Evolutionary conservation across 1,140 invertebrate species (phyloP), one percentile per base, ranked within the genome.

Genomic region (Chlorops oryzae): DNA sequence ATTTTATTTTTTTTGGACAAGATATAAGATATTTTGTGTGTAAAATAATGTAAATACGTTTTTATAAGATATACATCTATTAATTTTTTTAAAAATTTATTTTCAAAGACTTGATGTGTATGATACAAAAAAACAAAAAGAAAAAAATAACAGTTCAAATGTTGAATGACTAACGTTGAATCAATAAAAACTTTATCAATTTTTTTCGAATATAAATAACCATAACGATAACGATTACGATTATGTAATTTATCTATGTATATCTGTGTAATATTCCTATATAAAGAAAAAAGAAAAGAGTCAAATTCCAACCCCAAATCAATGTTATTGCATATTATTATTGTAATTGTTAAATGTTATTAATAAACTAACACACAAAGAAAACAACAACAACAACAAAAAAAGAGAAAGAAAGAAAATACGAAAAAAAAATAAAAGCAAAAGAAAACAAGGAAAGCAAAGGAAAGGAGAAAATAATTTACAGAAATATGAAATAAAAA

Each of bases 321-420:
- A n/a, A n/a, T n/a, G n/a, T n/a, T n/a, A 48, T 44, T 51, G 51
- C 21, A 7, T 21, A 50, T 18, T 32, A 32, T 38, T 34, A 48
- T 25, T 25, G 20, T 63, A 62, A 64, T 64, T 64, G 62, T 64
- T 64, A 55, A 62, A 64, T 62, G 62, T 64, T 64, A 54, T 54
- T 57, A 37, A 46, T 34, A 13, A 9, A 32, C 7, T n/a, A 32
- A 32, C 7, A 32, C 7, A 32, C 7, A 7, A 32, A 32, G n/a
- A 32, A 32, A 32, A 32, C 7, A 22, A 56, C 44, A 18, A 58
- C 42, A 50, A 34, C 56, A 49, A 56, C 47, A 57, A 47, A 50
- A 46, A 55, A 52, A 62, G 35, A 58, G 38, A 53, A 23, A 38
- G n/a, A 38, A 15, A 9, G n/a, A n/a, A n/a, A n/a, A n/a, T 48